A percentile compares a stretch with the other conserved stretches of the same genome.
Conservation (phyloP, 30 jellyfish, hydroid and myxozoan species). For the Turritopsis rubra region DNA sequence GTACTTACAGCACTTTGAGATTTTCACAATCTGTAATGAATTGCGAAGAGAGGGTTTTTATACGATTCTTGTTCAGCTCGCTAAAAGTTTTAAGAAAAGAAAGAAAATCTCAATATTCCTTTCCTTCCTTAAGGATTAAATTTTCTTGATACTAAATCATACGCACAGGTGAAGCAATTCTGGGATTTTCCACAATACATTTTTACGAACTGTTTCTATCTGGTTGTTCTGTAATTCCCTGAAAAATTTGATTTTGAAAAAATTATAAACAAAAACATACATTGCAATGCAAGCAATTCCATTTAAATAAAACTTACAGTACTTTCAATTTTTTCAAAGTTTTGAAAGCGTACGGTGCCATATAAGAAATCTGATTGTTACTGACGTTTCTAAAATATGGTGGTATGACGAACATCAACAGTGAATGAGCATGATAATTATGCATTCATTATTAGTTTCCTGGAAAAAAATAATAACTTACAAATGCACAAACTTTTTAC, state of each 20-base stretch:
- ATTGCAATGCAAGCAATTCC: too few relatives aligned
- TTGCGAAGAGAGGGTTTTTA: slow-evolving; percentile 48
- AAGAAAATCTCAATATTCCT: not conserved
- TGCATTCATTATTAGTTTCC: too few relatives aligned
- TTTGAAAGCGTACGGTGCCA: slow-evolving; percentile 62
- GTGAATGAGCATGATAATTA: not conserved
- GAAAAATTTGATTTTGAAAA: not conserved
- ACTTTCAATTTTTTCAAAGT: slow-evolving; percentile 50
- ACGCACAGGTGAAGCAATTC: slow-evolving; percentile 73
- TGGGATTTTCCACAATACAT: slow-evolving; percentile 53
- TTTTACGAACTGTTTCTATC: slow-evolving; percentile 29
- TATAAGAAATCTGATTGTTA: slow-evolving; percentile 63
- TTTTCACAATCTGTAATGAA: slow-evolving; percentile 45
- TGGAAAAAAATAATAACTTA: slow-evolving; percentile 7
- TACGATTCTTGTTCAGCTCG: slow-evolving; percentile 46
- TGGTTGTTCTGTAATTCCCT: slow-evolving; percentile 81
- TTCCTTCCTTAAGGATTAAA: too few relatives aligned
- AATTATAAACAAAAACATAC: not conserved
- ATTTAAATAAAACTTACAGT: too few relatives aligned
- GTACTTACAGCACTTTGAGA: slow-evolving; percentile 59
- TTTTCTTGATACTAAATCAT: too few relatives aligned
- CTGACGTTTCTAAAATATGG: slow-evolving; percentile 59
- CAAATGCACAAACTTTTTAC: slow-evolving; percentile 20
- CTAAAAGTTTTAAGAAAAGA: slow-evolving; percentile 36
- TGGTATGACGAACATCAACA: not conserved